A percentile compares a stretch with the other conserved stretches of the same genome.
Conservation (phyloP, 1,140 invertebrate species). For the Brachionus plicatilis region DNA sequence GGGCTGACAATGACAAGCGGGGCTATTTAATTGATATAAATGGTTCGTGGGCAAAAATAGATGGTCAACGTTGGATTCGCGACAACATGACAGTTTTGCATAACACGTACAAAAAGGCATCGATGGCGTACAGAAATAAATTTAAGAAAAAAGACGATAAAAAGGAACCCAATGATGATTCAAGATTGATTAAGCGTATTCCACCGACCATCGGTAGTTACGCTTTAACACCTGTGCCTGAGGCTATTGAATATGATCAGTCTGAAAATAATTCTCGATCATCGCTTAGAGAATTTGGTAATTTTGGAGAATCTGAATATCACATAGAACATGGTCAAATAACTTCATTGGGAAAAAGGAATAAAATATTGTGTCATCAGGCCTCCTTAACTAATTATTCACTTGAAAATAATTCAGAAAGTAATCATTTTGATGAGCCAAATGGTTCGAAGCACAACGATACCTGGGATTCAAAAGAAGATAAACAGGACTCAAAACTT, state of each 20-base stretch:
- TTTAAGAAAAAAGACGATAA: constrained; percentile 38
- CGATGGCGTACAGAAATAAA: constrained; percentile 36
- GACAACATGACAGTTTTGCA: constrained; percentile 36
- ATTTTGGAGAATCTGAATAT: neutral
- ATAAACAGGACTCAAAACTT: neutral
- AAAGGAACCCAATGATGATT: neutral
- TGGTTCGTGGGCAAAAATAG: constrained; percentile 39
- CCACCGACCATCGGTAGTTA: constrained; percentile 23
- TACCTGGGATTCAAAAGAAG: neutral
- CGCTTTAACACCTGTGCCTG: constrained; percentile 10
- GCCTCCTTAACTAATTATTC: neutral
- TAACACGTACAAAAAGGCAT: constrained; percentile 37
- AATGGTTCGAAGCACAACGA: neutral
- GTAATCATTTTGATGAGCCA: neutral
- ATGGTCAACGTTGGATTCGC: constrained; percentile 31
- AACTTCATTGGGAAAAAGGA: neutral
- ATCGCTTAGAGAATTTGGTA: neutral
- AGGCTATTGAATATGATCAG: constrained; percentile 13
- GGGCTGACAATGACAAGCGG: constrained; percentile 30
- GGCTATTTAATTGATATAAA: constrained; percentile 41
- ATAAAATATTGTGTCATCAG: constrained; percentile 16
- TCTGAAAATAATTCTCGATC: constrained; percentile 4
- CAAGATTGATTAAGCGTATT: neutral
- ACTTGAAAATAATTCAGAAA: neutral
- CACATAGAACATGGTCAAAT: constrained; percentile 24